Evolutionary conservation across 2,797 vertebrate genomes (phyloP), one percentile per base, ranked within the genome.

Genomic region (Eurystomus glaucurus): DNA sequence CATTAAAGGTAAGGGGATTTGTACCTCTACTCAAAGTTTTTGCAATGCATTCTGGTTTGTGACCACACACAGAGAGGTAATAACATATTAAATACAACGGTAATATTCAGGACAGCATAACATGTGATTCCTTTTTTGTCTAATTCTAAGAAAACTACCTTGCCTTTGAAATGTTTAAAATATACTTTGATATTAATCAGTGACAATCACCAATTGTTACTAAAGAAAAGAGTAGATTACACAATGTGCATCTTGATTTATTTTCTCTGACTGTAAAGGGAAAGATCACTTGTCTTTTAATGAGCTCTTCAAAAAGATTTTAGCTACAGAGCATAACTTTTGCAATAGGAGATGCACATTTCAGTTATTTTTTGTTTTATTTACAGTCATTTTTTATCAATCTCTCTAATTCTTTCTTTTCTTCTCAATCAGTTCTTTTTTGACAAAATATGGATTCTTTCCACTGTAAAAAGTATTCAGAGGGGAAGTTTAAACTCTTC

Each of bases 1-100:
- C 0, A 0, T 45, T 61, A 52, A 69, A 70, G 5, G 3, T 46
- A 62, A 45, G 3, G 7, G 1, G 3, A 26, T 66, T 43, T 71
- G 33, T 50, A 19, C 2, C 4, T 88, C 57, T 61, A 4, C 5
- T 21, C 14, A 21, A 37, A 33, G 14, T 10, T 77, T 74, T 92
- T 70, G 18, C 33, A 39, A 8, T 46, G 1, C 9, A 3, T 70
- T 83, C 19, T 84, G 12, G 9, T 41, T 70, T 81, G 23, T 45
- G 23, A 66, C 20, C 29, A 54, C 11, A 29, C 8, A 39, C 12
- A 17, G 3, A 72, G 17, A 50, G 3, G 7, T 61, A 65, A 60
- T 7, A 65, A 2, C 37, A 54, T 57, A 79, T 43, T 64, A 92
- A 81, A 60, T 37, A 54, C 7, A 14, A 7, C 43, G 18, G 11